Conservation (phyloP, 2,797 vertebrate species). For the Sebastes minor region DNA sequence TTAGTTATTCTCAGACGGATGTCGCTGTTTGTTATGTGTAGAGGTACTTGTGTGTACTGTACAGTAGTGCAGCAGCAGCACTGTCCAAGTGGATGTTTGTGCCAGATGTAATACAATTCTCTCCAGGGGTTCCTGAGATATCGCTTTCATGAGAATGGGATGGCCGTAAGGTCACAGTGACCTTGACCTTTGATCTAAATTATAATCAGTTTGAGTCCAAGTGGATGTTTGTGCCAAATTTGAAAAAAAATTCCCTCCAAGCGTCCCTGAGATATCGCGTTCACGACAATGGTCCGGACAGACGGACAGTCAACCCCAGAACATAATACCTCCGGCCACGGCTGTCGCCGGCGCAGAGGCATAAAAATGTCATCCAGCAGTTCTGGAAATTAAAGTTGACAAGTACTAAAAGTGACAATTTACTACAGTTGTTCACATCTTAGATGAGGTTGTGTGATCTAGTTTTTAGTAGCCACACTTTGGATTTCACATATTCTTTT, state of each 20-base stretch:
- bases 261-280: background rate
- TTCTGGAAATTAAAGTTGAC: background rate
- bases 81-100: too few species aligned
- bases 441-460: background rate
- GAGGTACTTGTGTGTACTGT: too few species aligned
- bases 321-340: background rate
- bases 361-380: background rate
- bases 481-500: constrained; percentile 20
- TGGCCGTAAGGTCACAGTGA: background rate
- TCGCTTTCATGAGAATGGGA: too few species aligned
- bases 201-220: background rate
- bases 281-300: too few species aligned
- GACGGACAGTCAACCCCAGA: background rate
- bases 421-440: background rate
- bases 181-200: background rate
- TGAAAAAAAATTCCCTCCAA: background rate
- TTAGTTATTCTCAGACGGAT: too few species aligned
- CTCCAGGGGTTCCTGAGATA: too few species aligned
- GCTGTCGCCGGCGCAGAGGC: background rate
- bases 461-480: background rate
- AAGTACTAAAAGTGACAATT: background rate
- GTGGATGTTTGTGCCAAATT: background rate
- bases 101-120: too few species aligned
- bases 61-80: too few species aligned
- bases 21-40: too few species aligned